Evolutionary conservation across 2,113 vertebrate species (phyloP), one percentile per base, ranked within the genome.

Genomic region (Haemorhous mexicanus): DNA sequence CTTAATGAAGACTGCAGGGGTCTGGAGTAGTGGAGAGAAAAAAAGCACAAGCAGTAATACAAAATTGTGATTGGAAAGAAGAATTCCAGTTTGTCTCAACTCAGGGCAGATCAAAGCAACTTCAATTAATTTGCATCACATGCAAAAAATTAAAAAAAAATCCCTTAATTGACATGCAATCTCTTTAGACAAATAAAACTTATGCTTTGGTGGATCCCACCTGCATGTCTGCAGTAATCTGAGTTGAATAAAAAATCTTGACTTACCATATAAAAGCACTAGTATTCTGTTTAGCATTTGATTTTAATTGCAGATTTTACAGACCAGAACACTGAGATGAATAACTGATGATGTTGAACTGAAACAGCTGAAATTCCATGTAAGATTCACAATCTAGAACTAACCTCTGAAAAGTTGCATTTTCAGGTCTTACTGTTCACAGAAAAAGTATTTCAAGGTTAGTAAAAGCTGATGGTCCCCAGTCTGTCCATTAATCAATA

Each of bases 221-320:
- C 89, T 96, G 59, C 93, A 92, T 92, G 94, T 90, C 66, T 76
- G 55, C 74, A 35, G 46, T 64, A 52, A 82, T 86, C 27, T 78
- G 93, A 70, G 13, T 35, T 28, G 35, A 97, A 92, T 69, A 43
- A 83, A 83, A 73, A 90, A 89, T 67, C 59, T 58, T 58, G 59
- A 68, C 10, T 97, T 97, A 70, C 44, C 46, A 89, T 86, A 85
- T 86, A 94, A 97, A 96, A 95, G 39, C 35, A 74, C 43, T 86
- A 83, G 50, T 81, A 86, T 43, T 89, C 46, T 88, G 24, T 76
- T 90, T 90, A 96, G 8, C 66, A 87, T 92, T 92, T 37, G 9
- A 92, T 95, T 97, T 74, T 92, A 95, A 95, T 91, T 95, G 56
- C 52, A 95, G 66, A 93, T 93, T 95, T 89, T 68, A 84, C 86